Percentiles rank a stretch among this genome's conserved stretches.
Evolutionary conservation across 2,797 vertebrate species (phyloP).

Genomic region (Dromococcyx pavoninus): DNA sequence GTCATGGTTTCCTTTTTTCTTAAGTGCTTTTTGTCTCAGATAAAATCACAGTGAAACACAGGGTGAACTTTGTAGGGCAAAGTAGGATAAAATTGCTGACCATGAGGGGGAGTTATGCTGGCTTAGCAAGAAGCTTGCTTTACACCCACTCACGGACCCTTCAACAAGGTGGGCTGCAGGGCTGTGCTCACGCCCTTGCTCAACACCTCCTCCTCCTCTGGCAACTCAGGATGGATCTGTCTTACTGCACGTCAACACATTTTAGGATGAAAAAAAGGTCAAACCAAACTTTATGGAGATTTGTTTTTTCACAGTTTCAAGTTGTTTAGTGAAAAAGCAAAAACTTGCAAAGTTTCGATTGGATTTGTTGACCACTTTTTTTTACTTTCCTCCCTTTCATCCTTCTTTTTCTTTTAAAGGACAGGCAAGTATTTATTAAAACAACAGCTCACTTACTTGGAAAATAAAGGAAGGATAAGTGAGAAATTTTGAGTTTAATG

Average conservation of each 20-base stretch:
- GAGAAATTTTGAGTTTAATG: not conserved
- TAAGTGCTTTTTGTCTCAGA: not conserved
- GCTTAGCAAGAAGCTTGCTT: not conserved
- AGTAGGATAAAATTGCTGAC: not conserved
- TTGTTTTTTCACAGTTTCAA: rapidly evolving
- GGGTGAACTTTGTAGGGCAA: not conserved
- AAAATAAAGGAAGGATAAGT: not conserved
- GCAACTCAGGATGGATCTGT: not conserved
- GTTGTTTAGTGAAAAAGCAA: not conserved
- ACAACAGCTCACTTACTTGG: not conserved
- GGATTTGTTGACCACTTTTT: not conserved
- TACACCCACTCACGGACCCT: rapidly evolving
- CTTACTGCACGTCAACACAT: not conserved
- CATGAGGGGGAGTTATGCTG: not conserved
- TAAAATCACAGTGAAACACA: not conserved
- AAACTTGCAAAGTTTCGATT: not conserved
- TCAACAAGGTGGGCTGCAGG: not conserved
- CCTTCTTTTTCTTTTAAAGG: not conserved
- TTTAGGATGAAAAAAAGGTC: not conserved
- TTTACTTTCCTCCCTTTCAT: not conserved
- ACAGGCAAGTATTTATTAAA: not conserved
- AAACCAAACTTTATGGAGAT: not conserved
- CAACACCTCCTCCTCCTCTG: not conserved
- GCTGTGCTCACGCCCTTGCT: not conserved
- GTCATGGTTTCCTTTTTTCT: not conserved